Percentiles rank a stretch among this genome's conserved stretches.
phyloP scores from a whole-genome alignment of 2,888 invertebrate species.

The Ptychoptera albimana region DNA sequence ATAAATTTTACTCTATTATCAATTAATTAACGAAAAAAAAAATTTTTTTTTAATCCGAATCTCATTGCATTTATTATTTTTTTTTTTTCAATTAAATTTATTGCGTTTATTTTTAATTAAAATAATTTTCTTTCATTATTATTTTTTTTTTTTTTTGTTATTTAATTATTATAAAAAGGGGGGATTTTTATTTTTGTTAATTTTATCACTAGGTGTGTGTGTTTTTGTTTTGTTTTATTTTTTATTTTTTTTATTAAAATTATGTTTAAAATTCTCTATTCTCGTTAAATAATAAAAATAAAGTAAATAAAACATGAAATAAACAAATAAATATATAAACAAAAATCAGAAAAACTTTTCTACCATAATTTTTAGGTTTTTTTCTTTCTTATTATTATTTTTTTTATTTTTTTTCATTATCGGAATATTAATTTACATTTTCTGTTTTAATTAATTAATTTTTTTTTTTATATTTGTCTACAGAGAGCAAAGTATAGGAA shows the following conservation, averaged over 20 bases:
- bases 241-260: conserved; percentile 7
- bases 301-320: conserved; percentile 1
- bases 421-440: conserved; percentile 11
- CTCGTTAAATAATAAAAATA: conserved; percentile 2
- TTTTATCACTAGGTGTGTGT: too few relatives aligned
- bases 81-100: conserved; percentile 1
- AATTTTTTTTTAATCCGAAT: not conserved
- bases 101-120: conserved; percentile 4
- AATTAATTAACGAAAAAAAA: conserved; percentile 4
- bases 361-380: not conserved
- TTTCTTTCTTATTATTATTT: not conserved
- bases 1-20: conserved; percentile 13
- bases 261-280: not conserved
- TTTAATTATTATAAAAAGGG: conserved; percentile 6
- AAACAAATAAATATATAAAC: conserved; percentile 4
- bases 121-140: not conserved
- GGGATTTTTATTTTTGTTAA: too few relatives aligned
- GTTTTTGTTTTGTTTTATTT: conserved; percentile 4
- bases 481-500: too few relatives aligned
- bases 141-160: conserved; percentile 5
- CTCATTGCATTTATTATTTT: not conserved
- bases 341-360: not conserved
- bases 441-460: too few relatives aligned
- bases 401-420: not conserved
- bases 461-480: conserved; percentile 13